Evolutionary conservation across 2,113 vertebrate species (phyloP).

Genomic region (Barbus barbus): DNA sequence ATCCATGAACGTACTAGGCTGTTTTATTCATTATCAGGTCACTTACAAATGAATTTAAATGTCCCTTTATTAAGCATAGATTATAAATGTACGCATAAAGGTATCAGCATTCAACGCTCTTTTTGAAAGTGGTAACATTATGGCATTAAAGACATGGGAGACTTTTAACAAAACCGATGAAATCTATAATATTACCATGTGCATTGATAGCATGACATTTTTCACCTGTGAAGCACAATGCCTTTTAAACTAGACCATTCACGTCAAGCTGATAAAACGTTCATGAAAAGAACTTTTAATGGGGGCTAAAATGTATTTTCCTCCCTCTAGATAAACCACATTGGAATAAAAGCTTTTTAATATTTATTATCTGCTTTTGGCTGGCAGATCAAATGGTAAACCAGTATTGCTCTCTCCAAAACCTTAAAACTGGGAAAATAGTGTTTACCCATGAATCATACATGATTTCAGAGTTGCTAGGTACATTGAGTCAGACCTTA

Average conservation of each 20-base stretch:
- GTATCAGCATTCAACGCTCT: neutral
- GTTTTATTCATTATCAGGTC: neutral
- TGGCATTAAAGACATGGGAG: neutral
- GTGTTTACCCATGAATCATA: neutral
- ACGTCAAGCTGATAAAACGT: neutral
- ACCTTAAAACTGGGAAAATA: neutral
- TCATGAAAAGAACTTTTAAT: neutral
- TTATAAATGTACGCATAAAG: neutral
- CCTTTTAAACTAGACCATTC: slow-evolving; percentile 3
- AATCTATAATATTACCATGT: neutral
- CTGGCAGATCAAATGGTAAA: neutral
- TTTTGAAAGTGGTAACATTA: neutral
- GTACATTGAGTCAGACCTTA: neutral
- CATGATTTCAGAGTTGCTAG: neutral
- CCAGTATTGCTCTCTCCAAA: neutral
- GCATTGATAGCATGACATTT: neutral
- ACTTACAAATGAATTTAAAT: neutral
- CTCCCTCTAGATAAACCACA: neutral
- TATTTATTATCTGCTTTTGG: neutral
- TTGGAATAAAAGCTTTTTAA: neutral
- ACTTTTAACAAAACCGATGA: no score
- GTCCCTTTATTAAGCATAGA: neutral
- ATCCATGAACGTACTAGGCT: neutral
- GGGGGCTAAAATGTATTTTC: no score
- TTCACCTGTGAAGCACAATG: neutral